These are phyloP conservation scores for Ceratosolen solmsi DNA, from an alignment of 1,140 invertebrate genomes.

Conservation along the genomic window DNA sequence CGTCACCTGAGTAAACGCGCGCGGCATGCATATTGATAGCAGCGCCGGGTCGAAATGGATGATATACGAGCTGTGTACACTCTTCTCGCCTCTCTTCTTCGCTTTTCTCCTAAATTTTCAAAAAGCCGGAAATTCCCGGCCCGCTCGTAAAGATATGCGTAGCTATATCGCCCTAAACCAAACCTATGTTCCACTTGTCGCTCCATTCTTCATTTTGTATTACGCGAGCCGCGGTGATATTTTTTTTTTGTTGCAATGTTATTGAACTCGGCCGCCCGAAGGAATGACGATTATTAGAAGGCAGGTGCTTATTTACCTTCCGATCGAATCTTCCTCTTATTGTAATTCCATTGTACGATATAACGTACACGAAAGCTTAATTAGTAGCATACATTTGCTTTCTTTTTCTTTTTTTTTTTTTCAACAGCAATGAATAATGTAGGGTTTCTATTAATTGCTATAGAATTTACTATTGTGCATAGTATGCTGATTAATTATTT, in stretches of 20 bases:
- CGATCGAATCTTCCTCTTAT: not conserved
- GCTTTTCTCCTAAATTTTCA: not conserved
- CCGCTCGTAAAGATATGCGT: constrained; percentile 14
- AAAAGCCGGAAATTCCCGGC: constrained; percentile 22
- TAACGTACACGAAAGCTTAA: too few relatives aligned
- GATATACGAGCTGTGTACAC: constrained; percentile 15
- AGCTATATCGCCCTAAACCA: not conserved
- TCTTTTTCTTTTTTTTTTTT: too few relatives aligned
- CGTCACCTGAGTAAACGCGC: constrained; percentile 20
- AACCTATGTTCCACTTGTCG: not conserved
- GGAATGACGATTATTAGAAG: not conserved
- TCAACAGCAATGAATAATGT: too few relatives aligned
- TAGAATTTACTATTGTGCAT: too few relatives aligned
- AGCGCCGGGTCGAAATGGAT: not conserved
- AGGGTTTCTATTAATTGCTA: too few relatives aligned
- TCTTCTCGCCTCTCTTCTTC: not conserved
- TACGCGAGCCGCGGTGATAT: not conserved
- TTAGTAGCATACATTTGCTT: too few relatives aligned
- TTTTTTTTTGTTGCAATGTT: not conserved
- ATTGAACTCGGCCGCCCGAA: not conserved
- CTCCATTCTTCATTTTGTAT: not conserved
- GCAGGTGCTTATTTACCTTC: not conserved
- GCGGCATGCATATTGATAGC: not conserved
- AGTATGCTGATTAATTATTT: too few relatives aligned
- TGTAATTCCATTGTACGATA: too few relatives aligned